Conservation (phyloP, 2,113 vertebrate genomes). For the Corythaeola cristata region DNA sequence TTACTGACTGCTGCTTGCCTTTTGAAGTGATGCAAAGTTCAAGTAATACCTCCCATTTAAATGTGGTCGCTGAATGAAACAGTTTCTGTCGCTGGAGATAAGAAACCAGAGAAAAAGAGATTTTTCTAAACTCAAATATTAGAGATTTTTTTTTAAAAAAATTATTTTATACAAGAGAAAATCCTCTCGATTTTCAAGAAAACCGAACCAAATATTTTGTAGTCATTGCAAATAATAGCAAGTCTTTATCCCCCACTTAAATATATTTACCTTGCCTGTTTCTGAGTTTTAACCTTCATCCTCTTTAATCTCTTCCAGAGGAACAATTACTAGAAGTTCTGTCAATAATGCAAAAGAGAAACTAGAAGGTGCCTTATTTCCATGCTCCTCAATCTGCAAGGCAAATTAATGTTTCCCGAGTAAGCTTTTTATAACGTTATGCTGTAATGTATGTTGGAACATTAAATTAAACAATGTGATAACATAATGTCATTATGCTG, state of each 20-base stretch:
- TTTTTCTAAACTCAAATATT: conserved; percentile 7
- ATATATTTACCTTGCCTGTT: background rate
- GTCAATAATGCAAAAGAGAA: conserved; percentile 51
- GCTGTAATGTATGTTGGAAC: background rate
- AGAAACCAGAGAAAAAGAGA: conserved; percentile 6
- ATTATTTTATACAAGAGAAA: conserved; percentile 1
- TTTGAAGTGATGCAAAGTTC: conserved; percentile 29
- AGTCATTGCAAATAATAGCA: background rate
- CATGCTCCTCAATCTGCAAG: conserved; percentile 6
- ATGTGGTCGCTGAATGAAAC: background rate
- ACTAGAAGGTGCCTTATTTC: conserved; percentile 1
- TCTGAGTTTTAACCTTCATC: conserved; percentile 41
- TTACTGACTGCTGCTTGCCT: conserved; percentile 22
- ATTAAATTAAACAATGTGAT: conserved; percentile 36
- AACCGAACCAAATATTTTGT: background rate
- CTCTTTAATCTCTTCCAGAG: conserved; percentile 15
- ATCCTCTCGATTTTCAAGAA: background rate
- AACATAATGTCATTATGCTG: conserved; percentile 10
- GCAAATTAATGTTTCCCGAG: conserved; percentile 22
- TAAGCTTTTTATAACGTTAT: background rate
- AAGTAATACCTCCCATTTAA: background rate
- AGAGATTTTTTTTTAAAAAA: background rate
- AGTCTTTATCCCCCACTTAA: background rate
- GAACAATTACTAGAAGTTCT: conserved; percentile 33
- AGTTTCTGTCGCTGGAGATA: conserved; percentile 27